phyloP scores from a whole-genome alignment of 2,113 vertebrate species.

The Riparia riparia region DNA sequence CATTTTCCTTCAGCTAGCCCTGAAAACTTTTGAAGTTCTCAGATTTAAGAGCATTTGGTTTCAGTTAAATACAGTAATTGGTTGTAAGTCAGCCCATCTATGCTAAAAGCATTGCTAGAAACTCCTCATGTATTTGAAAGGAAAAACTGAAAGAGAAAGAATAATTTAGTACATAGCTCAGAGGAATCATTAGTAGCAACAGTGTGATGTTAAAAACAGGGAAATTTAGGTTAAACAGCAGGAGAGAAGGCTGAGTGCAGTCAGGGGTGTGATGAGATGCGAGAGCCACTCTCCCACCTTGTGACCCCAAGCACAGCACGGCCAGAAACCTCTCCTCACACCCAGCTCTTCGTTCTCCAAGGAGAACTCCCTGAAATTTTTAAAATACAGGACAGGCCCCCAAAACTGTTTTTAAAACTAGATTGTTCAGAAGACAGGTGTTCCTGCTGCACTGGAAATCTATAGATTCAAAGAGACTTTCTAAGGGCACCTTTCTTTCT shows the following conservation, averaged over 20 bases:
- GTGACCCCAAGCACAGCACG: not conserved
- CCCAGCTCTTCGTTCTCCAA: not conserved
- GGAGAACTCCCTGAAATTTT: not conserved
- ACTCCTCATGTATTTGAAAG: slow-evolving; percentile 47
- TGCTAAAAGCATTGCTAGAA: slow-evolving; percentile 40
- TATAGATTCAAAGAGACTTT: not conserved
- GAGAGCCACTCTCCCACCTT: not conserved
- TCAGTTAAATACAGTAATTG: slow-evolving; percentile 50
- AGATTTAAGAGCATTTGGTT: slow-evolving; percentile 15
- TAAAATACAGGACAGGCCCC: not conserved
- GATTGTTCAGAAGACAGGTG: not conserved
- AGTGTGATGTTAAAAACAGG: slow-evolving; percentile 18
- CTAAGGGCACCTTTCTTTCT: not conserved
- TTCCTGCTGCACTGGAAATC: not conserved
- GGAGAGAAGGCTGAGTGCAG: not conserved
- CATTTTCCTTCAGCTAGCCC: slow-evolving; percentile 35
- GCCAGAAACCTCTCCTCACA: not conserved
- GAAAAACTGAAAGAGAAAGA: slow-evolving; percentile 50
- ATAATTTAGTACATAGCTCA: slow-evolving; percentile 59
- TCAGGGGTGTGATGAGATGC: not conserved
- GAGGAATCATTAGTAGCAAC: slow-evolving; percentile 48
- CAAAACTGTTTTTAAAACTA: not conserved
- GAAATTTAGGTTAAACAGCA: slow-evolving; percentile 59
- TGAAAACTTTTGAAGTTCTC: slow-evolving; percentile 12
- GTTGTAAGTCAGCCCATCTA: not conserved